Conservation (phyloP, 2,113 vertebrate species). For the Salvator merianae region DNA sequence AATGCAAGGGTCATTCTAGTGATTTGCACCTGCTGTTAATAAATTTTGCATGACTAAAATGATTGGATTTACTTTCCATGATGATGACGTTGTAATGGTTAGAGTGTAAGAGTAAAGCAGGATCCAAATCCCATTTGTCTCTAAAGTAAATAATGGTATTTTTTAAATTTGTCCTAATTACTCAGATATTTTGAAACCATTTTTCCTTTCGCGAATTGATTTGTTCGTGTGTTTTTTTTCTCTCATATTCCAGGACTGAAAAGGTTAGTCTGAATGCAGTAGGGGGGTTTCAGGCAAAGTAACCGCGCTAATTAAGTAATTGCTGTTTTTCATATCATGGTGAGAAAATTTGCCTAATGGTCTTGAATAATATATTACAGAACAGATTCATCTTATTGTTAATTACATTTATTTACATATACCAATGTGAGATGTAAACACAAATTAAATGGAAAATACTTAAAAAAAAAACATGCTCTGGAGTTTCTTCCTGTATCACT, state of each 20-base stretch:
- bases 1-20: slow-evolving; percentile 63
- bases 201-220: slow-evolving; percentile 37
- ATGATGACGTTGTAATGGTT: too few relatives aligned
- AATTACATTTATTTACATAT: slow-evolving; percentile 58
- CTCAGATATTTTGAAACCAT: slow-evolving; percentile 68
- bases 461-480: slow-evolving; percentile 33
- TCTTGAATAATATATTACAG: slow-evolving; percentile 50
- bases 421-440: slow-evolving; percentile 51
- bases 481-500: slow-evolving; percentile 23
- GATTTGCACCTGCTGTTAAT: slow-evolving; percentile 66
- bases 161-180: slow-evolving; percentile 65
- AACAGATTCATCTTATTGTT: slow-evolving; percentile 51
- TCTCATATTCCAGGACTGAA: slow-evolving; percentile 50
- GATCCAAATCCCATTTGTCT: too few relatives aligned
- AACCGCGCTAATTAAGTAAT: slow-evolving; percentile 67
- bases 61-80: slow-evolving; percentile 48
- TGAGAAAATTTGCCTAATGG: slow-evolving; percentile 61
- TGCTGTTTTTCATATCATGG: slow-evolving; percentile 59
- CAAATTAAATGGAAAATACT: slow-evolving; percentile 47
- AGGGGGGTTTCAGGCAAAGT: slow-evolving; percentile 45
- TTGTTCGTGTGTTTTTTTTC: slow-evolving; percentile 52
- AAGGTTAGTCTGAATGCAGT: slow-evolving; percentile 49
- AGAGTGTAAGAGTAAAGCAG: too few relatives aligned
- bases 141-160: slow-evolving; percentile 60
- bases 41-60: slow-evolving; percentile 62